Evolutionary conservation across 2,888 invertebrate species (phyloP), one percentile per base, ranked within the genome.

Genomic region (Cantharis nigra): DNA sequence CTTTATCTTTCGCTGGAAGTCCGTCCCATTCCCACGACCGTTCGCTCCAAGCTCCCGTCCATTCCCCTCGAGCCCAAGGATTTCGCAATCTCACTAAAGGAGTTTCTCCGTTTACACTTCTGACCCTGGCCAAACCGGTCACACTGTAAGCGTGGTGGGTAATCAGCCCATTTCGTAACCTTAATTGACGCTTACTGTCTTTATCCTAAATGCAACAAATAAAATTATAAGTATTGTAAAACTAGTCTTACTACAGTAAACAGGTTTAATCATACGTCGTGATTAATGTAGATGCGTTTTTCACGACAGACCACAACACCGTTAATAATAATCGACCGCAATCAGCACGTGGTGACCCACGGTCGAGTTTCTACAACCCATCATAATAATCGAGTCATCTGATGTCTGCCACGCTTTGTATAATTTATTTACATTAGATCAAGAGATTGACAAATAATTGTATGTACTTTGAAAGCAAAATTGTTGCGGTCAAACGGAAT

Each of bases 41-140:
- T 84, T 93, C 93, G 79, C 93, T 91, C 94, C 94, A 94, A 0
- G 93, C 91, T 26, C 94, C 94, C 63, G 91, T 91, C 94, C 93
- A 93, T 84, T 93, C 92, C 1, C 92, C 92, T 79, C 91, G 88
- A 3, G 92, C 93, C 91, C 92, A 92, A 0, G 93, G 92, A 84
- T 93, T 94, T 74, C 93, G 88, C 81, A 94, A 87, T 75, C 94
- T 88, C 77, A 92, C 92, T 78, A 92, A 87, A 69, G 91, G 91
- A 26, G 91, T 91, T 84, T 91, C 91, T 3, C 91, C 91, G 71
- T 89, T 86, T n/a, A 89, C 85, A 75, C 91, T 91, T 70, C 93
- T 89, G 75, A 93, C 94, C 79, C 93, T 89, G 71, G 93, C 93
- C 84, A 94, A 88, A n/a, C 93, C 94, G 7, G 93, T 92, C 72